These are phyloP conservation scores for Subacronicta megacephala DNA, from an alignment of 2,888 invertebrate genomes.

Conservation along the genomic window DNA sequence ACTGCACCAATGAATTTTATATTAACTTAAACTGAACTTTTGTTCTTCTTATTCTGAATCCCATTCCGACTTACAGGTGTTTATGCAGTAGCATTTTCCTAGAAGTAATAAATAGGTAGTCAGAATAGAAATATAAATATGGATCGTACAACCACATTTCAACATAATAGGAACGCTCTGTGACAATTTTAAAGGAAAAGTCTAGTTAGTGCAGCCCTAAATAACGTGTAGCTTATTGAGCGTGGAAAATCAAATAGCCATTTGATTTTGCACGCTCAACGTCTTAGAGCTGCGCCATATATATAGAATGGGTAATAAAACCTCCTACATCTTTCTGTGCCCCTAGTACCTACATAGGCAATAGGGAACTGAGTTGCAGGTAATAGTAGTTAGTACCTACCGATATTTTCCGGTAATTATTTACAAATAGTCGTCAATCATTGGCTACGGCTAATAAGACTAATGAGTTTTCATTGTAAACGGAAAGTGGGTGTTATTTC, in stretches of 20 bases:
- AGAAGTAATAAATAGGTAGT: neutral
- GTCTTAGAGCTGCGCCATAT: conserved; percentile 22
- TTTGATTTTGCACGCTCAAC: conserved; percentile 35
- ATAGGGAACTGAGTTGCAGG: conserved; percentile 6
- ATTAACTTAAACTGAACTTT: conserved; percentile 42
- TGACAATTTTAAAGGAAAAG: conserved; percentile 7
- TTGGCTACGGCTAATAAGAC: too few species aligned
- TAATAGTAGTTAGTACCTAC: conserved; percentile 9
- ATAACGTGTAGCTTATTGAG: conserved; percentile 14
- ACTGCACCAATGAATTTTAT: conserved; percentile 56
- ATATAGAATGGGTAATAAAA: conserved; percentile 41
- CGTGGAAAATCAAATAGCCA: conserved; percentile 31
- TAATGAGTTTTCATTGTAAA: conserved; percentile 15
- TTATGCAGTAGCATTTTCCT: conserved; percentile 7
- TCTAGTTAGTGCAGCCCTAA: conserved; percentile 13
- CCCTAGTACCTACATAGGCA: conserved; percentile 17
- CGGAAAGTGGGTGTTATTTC: conserved; percentile 8
- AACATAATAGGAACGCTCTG: neutral
- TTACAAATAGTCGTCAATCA: conserved; percentile 22
- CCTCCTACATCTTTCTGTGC: conserved; percentile 12
- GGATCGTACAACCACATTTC: neutral
- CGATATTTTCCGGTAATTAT: conserved; percentile 20
- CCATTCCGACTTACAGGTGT: too few species aligned
- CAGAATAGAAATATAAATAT: too few species aligned
- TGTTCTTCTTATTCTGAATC: too few species aligned